Evolutionary conservation across 2,113 vertebrate species (phyloP), one percentile per base, ranked within the genome.

Genomic region (Limanda limanda): DNA sequence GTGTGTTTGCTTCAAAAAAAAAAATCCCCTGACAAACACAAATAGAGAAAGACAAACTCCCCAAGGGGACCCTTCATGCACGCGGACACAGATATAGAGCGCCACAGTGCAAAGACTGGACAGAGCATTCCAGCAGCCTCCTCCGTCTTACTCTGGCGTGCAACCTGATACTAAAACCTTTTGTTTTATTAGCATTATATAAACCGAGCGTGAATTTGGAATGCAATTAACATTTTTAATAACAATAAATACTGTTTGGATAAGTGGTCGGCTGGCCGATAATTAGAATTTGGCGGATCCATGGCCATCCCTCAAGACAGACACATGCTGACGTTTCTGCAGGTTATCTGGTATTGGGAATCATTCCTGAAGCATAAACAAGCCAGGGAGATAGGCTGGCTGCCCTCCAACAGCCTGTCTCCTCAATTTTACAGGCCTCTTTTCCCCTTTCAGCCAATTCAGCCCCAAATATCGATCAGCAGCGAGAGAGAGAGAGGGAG

Each of bases 341-440:
- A 89, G 92, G 85, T 91, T 90, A 88, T 91, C 90, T 90, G 87
- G 74, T 92, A 91, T 93, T 68, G 86, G 90, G 89, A 92, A 92
- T 91, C 92, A 91, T 91, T 92, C 91, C 88, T 88, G 88, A 86
- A 91, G 92, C 92, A 92, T 92, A 92, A 93, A 92, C 92, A 92
- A 92, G 91, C 80, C 89, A 72, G 82, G 80, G 85, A 91, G 89
- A 89, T 85, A 81, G 85, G 86, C 85, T 92, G 92, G 92, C 88
- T 57, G 74, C 71, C 59, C 79, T 91, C 92, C 92, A 92, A 76
- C 82, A 59, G 84, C 78, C 86, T 90, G 89, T 92, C 92, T 89
- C 84, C 88, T 90, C 88, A 82, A 89, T 90, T 92, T 89, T 91
- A 90, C 90, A 87, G 86, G 76, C 87, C 84, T 91, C 86, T 88